phyloP scores from a whole-genome alignment of 1,140 invertebrate species.

The Centruroides vittatus region DNA sequence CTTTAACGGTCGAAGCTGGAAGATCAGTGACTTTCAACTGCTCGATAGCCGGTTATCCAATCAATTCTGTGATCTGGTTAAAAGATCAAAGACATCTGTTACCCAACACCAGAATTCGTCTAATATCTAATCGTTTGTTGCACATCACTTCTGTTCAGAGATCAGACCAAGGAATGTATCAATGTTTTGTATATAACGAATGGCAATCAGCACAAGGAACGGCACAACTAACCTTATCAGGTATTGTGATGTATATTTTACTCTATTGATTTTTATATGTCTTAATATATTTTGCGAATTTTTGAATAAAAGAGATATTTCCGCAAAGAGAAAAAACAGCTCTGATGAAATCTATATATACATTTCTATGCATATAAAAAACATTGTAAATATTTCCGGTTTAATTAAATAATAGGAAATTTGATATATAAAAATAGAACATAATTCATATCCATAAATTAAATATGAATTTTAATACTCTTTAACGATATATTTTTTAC shows the following conservation, averaged over 20 bases:
- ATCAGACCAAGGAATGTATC: constrained; percentile 34
- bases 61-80: constrained; percentile 27
- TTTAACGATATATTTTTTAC: too few relatives aligned
- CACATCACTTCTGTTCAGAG: constrained; percentile 24
- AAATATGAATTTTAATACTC: too few relatives aligned
- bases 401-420: too few relatives aligned
- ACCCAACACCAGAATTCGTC: constrained; percentile 7
- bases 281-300: too few relatives aligned
- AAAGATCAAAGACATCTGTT: constrained; percentile 21
- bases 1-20: constrained; percentile 25
- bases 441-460: too few relatives aligned
- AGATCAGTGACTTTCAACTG: constrained; percentile 16
- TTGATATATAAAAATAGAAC: too few relatives aligned
- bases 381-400: too few relatives aligned
- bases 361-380: too few relatives aligned
- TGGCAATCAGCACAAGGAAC: constrained; percentile 26
- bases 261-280: too few relatives aligned
- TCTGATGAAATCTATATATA: too few relatives aligned
- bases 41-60: constrained; percentile 26
- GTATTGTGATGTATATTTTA: constrained; percentile 16
- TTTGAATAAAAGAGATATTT: too few relatives aligned
- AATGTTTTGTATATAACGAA: constrained; percentile 29
- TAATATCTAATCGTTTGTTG: constrained; percentile 16
- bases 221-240: constrained; percentile 28
- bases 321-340: too few relatives aligned